phyloP scores from a whole-genome alignment of 2,113 vertebrate genomes.

The Anoura caudifer region DNA sequence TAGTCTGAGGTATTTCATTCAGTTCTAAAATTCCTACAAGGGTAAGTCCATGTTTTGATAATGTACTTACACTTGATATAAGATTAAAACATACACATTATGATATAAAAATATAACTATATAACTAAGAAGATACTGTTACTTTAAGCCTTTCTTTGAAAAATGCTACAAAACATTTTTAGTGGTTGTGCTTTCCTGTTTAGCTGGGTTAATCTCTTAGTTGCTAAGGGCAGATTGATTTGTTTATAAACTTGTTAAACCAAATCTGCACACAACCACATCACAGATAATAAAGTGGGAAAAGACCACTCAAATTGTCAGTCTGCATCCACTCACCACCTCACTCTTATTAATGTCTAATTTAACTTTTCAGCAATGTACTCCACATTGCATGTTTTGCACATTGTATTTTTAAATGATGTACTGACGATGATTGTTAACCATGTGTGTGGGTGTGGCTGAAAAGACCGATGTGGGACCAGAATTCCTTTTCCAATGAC shows the following conservation, averaged over 20 bases:
- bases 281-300: constrained; percentile 60
- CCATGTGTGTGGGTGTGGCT: constrained; percentile 29
- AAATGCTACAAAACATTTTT: background rate
- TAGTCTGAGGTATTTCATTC: background rate
- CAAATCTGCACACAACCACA: constrained; percentile 60
- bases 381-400: constrained; percentile 29
- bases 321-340: constrained; percentile 52
- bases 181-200: constrained; percentile 24
- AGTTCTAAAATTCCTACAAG: background rate
- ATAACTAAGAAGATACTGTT: background rate
- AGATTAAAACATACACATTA: background rate
- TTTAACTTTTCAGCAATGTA: constrained; percentile 25
- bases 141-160: constrained; percentile 56
- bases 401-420: constrained; percentile 23
- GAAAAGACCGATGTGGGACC: background rate
- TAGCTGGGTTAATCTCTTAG: constrained; percentile 47
- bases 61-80: background rate
- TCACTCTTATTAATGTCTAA: constrained; percentile 47
- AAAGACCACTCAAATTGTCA: constrained; percentile 54
- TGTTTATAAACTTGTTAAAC: constrained; percentile 70
- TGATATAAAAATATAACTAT: background rate
- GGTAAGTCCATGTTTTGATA: background rate
- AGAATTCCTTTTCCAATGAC: background rate
- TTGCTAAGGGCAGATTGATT: constrained; percentile 57
- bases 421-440: background rate